phyloP scores from a whole-genome alignment of 2,797 vertebrate species.

The Tokudaia muenninki region DNA sequence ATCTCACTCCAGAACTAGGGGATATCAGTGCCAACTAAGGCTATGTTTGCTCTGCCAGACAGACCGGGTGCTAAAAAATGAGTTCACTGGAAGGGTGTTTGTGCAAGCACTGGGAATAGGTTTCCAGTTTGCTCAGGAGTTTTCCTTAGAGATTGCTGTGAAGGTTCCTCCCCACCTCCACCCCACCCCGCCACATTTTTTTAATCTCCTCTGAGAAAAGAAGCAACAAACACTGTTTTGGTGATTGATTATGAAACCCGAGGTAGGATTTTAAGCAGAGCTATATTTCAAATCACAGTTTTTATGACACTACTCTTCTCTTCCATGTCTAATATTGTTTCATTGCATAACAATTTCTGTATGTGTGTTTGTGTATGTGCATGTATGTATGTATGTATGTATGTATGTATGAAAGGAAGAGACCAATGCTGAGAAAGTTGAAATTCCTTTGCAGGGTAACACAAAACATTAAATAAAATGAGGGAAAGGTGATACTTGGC shows the following conservation, averaged over 20 bases:
- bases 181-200: too few relatives aligned
- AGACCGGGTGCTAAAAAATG: background rate
- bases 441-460: background rate
- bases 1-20: constrained; percentile 69
- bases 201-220: constrained; percentile 9
- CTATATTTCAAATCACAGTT: constrained; percentile 28
- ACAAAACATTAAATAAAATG: background rate
- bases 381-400: background rate
- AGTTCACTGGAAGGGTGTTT: constrained; percentile 59
- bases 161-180: background rate
- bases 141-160: constrained; percentile 23
- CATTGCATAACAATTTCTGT: background rate
- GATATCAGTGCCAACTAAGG: constrained; percentile 59
- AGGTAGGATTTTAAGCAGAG: background rate
- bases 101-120: background rate
- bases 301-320: background rate
- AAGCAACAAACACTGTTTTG: background rate
- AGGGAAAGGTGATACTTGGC: background rate
- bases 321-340: constrained; percentile 19
- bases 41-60: constrained; percentile 36
- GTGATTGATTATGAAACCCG: background rate
- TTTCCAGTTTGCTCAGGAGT: background rate
- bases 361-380: background rate
- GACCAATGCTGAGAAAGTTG: background rate
- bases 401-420: background rate